These are phyloP conservation scores for Lepus americanus DNA, from an alignment of 2,113 vertebrate genomes.

Conservation along the genomic window DNA sequence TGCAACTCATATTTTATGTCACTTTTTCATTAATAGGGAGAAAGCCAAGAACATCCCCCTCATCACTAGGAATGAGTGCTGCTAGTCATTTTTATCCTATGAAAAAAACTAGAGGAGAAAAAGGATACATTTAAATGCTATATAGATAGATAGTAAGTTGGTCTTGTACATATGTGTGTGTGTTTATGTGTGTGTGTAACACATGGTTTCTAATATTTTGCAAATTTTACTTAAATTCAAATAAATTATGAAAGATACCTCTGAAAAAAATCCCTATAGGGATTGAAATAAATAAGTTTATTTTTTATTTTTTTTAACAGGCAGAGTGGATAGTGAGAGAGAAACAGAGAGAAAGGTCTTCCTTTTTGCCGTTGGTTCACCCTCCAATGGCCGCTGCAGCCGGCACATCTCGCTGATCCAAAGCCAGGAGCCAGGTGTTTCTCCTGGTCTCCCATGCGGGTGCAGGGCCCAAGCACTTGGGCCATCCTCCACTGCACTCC, in stretches of 20 bases:
- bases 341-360: too few relatives aligned
- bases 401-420: too few relatives aligned
- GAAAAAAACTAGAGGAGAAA: not conserved
- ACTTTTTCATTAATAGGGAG: slow-evolving; percentile 54
- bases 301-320: too few relatives aligned
- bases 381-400: too few relatives aligned
- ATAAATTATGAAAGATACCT: not conserved
- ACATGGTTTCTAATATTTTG: not conserved
- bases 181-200: not conserved
- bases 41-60: slow-evolving; percentile 2
- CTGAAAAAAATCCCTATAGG: not conserved
- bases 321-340: too few relatives aligned
- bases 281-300: not conserved
- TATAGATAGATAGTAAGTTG: not conserved
- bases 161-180: not conserved
- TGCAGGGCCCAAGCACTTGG: too few relatives aligned
- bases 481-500: too few relatives aligned
- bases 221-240: not conserved
- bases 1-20: slow-evolving; percentile 64
- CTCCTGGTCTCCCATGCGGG: too few relatives aligned
- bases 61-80: not conserved
- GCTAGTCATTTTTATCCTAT: not conserved
- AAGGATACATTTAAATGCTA: not conserved
- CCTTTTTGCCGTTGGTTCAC: too few relatives aligned
- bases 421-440: too few relatives aligned